Evolutionary conservation across 2,113 vertebrate genomes (phyloP).

Genomic region (Halichoeres trimaculatus): DNA sequence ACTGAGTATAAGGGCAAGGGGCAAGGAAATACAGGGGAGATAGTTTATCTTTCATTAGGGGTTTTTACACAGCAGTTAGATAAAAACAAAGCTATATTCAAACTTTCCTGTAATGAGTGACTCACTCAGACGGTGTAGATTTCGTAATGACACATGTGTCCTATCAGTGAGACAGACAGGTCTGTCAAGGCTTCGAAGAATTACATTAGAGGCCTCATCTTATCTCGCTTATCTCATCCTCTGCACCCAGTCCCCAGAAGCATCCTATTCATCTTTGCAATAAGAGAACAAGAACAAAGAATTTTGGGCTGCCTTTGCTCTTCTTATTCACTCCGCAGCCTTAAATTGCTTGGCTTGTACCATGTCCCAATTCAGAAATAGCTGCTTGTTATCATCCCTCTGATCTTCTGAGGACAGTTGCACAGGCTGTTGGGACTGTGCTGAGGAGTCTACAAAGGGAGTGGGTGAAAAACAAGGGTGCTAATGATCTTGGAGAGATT

Average conservation of each 20-base stretch:
- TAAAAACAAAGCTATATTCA: slow-evolving; percentile 1
- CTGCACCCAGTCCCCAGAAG: not conserved
- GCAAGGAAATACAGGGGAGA: not conserved
- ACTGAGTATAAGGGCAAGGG: slow-evolving; percentile 21
- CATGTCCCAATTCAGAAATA: slow-evolving; percentile 71
- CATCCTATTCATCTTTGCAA: slow-evolving; percentile 29
- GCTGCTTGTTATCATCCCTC: slow-evolving; percentile 74
- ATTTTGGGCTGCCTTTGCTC: slow-evolving; percentile 24
- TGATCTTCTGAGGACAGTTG: slow-evolving; percentile 72
- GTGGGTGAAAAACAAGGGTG: slow-evolving; percentile 43
- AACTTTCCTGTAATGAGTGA: slow-evolving; percentile 45
- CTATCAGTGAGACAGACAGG: slow-evolving; percentile 25
- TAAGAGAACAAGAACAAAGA: slow-evolving; percentile 70
- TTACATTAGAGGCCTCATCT: slow-evolving; percentile 8
- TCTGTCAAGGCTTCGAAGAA: slow-evolving; percentile 25
- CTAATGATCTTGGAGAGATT: slow-evolving; percentile 65
- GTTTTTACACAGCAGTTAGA: not conserved
- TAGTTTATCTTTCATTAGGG: slow-evolving; percentile 7
- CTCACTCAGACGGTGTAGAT: slow-evolving; percentile 39
- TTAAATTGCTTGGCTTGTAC: slow-evolving; percentile 33
- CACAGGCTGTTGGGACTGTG: slow-evolving; percentile 49
- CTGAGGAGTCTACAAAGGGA: slow-evolving; percentile 59
- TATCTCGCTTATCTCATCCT: slow-evolving; percentile 19
- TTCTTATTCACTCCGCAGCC: slow-evolving; percentile 31
- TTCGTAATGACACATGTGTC: slow-evolving; percentile 10